These are phyloP conservation scores for Deroptyus accipitrinus DNA, from an alignment of 2,113 vertebrate genomes.

Conservation along the genomic window DNA sequence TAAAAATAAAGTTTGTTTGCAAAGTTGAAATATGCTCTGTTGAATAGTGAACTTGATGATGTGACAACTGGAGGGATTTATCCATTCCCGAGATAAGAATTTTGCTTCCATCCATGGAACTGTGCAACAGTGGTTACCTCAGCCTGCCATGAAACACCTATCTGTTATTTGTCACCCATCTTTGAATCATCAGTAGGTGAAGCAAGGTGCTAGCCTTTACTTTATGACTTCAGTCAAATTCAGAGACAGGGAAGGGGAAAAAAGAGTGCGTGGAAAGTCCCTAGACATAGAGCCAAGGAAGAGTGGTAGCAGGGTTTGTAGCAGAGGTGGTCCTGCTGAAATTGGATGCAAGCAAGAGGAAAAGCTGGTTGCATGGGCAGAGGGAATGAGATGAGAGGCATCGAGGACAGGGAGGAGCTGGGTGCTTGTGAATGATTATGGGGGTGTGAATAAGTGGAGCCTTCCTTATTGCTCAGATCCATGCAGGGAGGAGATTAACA, in stretches of 20 bases:
- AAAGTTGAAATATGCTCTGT: background rate
- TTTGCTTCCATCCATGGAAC: background rate
- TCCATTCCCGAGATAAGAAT: background rate
- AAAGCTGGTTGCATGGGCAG: background rate
- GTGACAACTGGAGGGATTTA: background rate
- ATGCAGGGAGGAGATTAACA: background rate
- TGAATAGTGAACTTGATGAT: background rate
- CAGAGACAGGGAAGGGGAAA: background rate
- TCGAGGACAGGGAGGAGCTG: fast-evolving
- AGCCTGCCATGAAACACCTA: background rate
- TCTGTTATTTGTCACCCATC: background rate
- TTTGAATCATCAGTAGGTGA: fast-evolving
- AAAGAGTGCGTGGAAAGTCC: background rate
- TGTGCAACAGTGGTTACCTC: background rate
- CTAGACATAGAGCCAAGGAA: background rate
- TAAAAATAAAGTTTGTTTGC: background rate
- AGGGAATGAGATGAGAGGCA: background rate
- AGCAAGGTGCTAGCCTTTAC: background rate
- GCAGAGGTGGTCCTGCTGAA: background rate
- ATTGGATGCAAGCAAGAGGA: background rate
- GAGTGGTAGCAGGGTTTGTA: background rate
- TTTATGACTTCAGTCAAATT: background rate
- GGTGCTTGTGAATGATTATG: background rate
- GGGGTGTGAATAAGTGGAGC: background rate
- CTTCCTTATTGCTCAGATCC: background rate